These are phyloP conservation scores for Xiphophorus maculatus DNA, from an alignment of 2,113 vertebrate genomes.

Conservation along the genomic window DNA sequence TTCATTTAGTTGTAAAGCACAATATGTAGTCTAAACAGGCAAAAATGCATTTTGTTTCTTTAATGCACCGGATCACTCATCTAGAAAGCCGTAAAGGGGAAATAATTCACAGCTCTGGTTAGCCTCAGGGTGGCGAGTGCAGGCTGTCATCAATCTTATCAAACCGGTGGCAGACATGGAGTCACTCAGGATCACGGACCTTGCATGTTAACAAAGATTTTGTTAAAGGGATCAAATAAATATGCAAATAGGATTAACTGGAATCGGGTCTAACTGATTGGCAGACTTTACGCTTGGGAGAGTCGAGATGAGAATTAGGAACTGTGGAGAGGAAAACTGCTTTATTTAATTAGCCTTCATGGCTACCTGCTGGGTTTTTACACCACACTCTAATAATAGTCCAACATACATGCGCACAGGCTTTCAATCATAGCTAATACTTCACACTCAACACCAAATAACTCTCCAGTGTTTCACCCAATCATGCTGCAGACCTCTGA, in stretches of 20 bases:
- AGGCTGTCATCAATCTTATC: slow-evolving; percentile 73
- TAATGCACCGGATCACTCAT: slow-evolving; percentile 23
- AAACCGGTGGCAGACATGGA: slow-evolving; percentile 33
- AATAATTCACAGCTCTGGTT: slow-evolving; percentile 29
- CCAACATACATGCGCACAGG: slow-evolving; percentile 9
- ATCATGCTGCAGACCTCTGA: neutral
- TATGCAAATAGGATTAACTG: slow-evolving; percentile 62
- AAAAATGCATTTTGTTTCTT: slow-evolving; percentile 24
- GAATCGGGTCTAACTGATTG: slow-evolving; percentile 50
- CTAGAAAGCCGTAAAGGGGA: slow-evolving; percentile 16
- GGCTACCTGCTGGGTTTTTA: slow-evolving; percentile 51
- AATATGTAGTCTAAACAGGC: slow-evolving; percentile 20
- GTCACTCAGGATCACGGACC: slow-evolving; percentile 44
- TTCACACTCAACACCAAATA: slow-evolving; percentile 8
- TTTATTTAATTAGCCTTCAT: slow-evolving; percentile 64
- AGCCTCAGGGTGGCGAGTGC: slow-evolving; percentile 24
- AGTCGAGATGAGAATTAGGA: slow-evolving; percentile 48
- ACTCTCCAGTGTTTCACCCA: slow-evolving; percentile 1
- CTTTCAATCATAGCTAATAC: slow-evolving; percentile 40
- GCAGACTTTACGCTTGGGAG: slow-evolving; percentile 62
- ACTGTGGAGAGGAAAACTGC: slow-evolving; percentile 34
- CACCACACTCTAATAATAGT: slow-evolving; percentile 33
- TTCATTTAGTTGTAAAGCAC: neutral
- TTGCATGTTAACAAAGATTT: slow-evolving; percentile 66
- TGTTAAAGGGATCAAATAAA: slow-evolving; percentile 60